Base-by-base conservation (phyloP, 2,797 vertebrate genomes). In the Carduelis carduelis region DNA sequence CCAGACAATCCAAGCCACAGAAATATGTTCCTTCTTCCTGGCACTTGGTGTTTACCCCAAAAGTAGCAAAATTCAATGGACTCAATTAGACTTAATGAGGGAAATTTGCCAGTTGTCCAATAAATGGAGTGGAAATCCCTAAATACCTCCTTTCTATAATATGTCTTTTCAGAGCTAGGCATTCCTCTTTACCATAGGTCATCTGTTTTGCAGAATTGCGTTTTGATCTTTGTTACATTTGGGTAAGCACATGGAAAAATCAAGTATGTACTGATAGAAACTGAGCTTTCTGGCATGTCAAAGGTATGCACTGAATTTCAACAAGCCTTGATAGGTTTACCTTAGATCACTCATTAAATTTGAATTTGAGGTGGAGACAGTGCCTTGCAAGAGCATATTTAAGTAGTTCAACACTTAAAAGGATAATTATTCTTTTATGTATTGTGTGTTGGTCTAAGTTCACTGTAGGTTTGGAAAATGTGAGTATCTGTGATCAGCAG, bases 41-140 rank as follows among this genome's bases (percentile, higher is more conserved):
- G 69, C 8, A 50, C 27, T 91, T 91, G 82, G 69, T 78, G 0
- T 64, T 46, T 60, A 60, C 68, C 26, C 35, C 55, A 52, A 91
- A 60, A 11, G 44, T 77, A 77, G 60, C 26, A 80, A 85, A 91
- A 89, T 50, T 91, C 41, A 81, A 39, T 78, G 26, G 50, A 18
- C 20, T 94, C 91, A 75, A 88, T 94, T 17, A 1, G 37, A 83
- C n/a, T 95, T 89, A 85, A 93, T 84, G n/a, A 68, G 76, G n/a
- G 46, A 75, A 68, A 92, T 75, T 53, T 89, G 41, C 81, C 57
- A 71, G 49, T 81, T 85, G 90, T 95, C 43, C 28, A 75, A 44
- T 83, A 86, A 81, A 86, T 46, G 10, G 30, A 78, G 46, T 71
- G 23, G 77, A 81, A 93, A 68, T 55, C 28, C 39, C 50, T 57